Conservation (phyloP, 2,113 vertebrate genomes). For the Oxyruncus cristatus region DNA sequence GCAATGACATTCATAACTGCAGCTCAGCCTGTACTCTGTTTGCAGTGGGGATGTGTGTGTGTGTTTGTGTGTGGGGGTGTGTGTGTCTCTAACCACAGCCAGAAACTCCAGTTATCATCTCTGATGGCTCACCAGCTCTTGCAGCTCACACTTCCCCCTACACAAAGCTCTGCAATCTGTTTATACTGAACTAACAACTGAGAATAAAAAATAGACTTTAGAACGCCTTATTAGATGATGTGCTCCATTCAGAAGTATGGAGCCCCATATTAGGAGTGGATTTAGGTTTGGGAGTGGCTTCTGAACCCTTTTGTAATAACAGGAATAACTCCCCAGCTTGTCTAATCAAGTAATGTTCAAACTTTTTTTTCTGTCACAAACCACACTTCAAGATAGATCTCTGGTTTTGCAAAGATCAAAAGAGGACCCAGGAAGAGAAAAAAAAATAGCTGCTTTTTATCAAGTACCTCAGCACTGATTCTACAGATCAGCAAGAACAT, state of each 20-base stretch:
- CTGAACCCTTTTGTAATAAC: neutral
- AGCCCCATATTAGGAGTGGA: neutral
- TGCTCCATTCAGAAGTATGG: neutral
- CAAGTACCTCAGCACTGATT: neutral
- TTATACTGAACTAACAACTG: neutral
- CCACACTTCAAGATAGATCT: neutral
- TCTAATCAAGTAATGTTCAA: neutral
- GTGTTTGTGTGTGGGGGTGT: neutral
- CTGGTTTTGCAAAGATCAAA: neutral
- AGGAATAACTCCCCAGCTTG: neutral
- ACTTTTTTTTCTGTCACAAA: neutral
- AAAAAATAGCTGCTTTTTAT: neutral
- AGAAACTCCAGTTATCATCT: conserved; percentile 7
- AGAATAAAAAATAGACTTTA: neutral
- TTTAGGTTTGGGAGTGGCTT: neutral
- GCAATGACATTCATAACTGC: neutral
- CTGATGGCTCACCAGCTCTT: neutral
- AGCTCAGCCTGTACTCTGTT: neutral
- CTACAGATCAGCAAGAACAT: neutral
- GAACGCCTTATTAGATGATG: neutral
- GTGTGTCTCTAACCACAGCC: neutral
- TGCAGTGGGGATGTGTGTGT: neutral
- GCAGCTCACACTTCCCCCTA: neutral
- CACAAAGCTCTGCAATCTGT: conserved; percentile 10
- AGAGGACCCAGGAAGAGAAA: neutral